phyloP scores from a whole-genome alignment of 92 coral and sea anemone genomes.

The Virgularia gustaviana region DNA sequence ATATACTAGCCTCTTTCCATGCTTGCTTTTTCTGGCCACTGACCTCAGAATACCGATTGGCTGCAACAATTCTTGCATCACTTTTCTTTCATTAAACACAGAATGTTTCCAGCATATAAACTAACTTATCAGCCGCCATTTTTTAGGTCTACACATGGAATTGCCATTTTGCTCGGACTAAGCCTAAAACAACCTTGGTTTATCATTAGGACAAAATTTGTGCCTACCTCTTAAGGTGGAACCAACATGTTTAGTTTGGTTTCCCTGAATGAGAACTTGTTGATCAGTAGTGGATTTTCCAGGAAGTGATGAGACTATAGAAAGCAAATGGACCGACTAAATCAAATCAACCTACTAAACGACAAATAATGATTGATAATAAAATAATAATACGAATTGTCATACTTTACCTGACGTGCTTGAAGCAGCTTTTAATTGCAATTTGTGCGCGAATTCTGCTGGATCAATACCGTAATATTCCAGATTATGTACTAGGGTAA shows the following conservation, averaged over 20 bases:
- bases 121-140: too few species aligned
- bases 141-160: too few species aligned
- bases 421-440: conserved; percentile 85
- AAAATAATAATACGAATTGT: neutral
- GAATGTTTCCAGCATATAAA: too few species aligned
- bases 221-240: conserved; percentile 71
- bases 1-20: too few species aligned
- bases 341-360: neutral
- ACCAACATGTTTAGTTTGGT: conserved; percentile 76
- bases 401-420: conserved; percentile 77
- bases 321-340: neutral
- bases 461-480: conserved; percentile 87
- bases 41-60: too few species aligned
- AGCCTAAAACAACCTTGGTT: too few species aligned
- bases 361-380: neutral
- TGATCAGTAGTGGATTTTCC: conserved; percentile 77
- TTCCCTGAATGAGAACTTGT: conserved; percentile 90
- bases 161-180: too few species aligned
- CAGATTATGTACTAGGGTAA: conserved; percentile 78
- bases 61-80: too few species aligned
- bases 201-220: too few species aligned
- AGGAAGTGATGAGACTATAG: conserved; percentile 85
- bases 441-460: conserved; percentile 81
- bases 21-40: too few species aligned
- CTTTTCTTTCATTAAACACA: too few species aligned